Evolutionary conservation across 2,888 invertebrate genomes (phyloP).

Genomic region (Andricus curvator): DNA sequence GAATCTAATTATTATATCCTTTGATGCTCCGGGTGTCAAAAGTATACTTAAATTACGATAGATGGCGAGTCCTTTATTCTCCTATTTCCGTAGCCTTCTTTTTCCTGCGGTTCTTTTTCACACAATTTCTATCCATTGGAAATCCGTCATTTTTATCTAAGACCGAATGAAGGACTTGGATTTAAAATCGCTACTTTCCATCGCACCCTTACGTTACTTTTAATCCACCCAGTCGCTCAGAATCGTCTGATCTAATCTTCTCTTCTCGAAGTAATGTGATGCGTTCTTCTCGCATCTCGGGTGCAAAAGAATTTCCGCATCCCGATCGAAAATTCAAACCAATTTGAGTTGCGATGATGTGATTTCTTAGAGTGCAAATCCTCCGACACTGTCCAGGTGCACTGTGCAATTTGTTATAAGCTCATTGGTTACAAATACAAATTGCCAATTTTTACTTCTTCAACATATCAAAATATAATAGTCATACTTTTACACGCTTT

Average conservation of each 20-base stretch:
- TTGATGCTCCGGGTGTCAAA: conserved; percentile 12
- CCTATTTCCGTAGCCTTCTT: conserved; percentile 23
- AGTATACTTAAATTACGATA: conserved; percentile 33
- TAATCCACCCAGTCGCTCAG: conserved; percentile 31
- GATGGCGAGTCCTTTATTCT: conserved; percentile 6
- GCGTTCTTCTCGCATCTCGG: conserved; percentile 34
- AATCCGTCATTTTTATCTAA: conserved; percentile 36
- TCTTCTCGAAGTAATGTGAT: conserved; percentile 35
- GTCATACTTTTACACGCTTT: too few species aligned
- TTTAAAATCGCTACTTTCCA: conserved; percentile 34
- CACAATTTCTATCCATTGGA: conserved; percentile 25
- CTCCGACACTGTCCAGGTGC: background rate
- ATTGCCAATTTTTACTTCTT: background rate
- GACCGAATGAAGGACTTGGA: conserved; percentile 12
- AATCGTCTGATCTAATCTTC: conserved; percentile 39
- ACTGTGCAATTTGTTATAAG: too few species aligned
- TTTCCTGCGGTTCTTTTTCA: background rate
- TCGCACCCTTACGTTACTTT: conserved; percentile 27
- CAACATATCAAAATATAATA: background rate
- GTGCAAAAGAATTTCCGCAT: conserved; percentile 31
- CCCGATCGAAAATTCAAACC: conserved; percentile 34
- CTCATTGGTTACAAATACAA: too few species aligned
- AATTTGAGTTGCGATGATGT: conserved; percentile 27
- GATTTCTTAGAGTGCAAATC: conserved; percentile 27
- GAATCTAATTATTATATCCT: conserved; percentile 30